phyloP scores from a whole-genome alignment of 2,113 vertebrate genomes.

The Blennius ocellaris region DNA sequence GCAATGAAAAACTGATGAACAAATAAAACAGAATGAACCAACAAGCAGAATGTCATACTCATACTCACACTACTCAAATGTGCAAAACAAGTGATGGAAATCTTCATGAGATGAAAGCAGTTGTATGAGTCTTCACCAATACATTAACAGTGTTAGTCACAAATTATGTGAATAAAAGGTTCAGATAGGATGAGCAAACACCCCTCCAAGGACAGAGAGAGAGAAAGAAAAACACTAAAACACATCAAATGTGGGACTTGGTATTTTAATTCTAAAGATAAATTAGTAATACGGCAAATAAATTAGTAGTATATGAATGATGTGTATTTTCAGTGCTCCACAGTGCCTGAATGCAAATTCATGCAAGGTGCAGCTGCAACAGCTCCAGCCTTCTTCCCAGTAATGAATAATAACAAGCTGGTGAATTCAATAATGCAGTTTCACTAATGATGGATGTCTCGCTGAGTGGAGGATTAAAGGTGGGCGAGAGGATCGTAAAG shows the following conservation, averaged over 20 bases:
- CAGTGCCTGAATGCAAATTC: neutral
- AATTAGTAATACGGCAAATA: neutral
- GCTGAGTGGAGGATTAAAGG: no score
- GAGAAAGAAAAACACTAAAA: neutral
- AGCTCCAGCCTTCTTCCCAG: neutral
- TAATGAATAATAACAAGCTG: neutral
- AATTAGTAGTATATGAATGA: neutral
- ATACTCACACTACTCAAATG: no score
- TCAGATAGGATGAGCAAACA: neutral
- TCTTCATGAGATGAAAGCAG: neutral
- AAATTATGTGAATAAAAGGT: conserved; percentile 13
- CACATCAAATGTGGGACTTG: neutral
- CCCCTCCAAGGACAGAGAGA: neutral
- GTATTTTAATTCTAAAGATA: neutral
- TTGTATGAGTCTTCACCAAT: neutral
- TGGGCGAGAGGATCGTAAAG: no score
- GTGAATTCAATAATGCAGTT: neutral
- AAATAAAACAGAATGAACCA: no score
- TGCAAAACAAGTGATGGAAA: no score
- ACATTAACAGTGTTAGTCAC: neutral
- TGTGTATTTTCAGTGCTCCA: neutral
- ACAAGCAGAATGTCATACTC: no score
- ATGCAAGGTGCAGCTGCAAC: neutral
- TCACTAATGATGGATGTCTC: neutral
- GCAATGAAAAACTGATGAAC: no score